phyloP scores from a whole-genome alignment of 2,113 vertebrate species.

The Strix aluco region DNA sequence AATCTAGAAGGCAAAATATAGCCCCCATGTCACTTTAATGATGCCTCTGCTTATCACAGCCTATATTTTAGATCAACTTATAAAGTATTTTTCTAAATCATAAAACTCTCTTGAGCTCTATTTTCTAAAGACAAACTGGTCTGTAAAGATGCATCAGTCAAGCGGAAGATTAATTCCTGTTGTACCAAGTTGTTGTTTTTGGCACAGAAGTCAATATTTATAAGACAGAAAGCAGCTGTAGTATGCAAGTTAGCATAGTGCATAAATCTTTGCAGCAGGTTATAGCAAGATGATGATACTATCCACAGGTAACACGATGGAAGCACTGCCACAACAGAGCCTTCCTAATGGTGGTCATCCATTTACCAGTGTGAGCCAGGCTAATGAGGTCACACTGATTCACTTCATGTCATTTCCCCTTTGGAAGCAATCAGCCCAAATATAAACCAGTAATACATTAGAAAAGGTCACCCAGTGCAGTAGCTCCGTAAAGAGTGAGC shows the following conservation, averaged over 20 bases:
- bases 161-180: slow-evolving; percentile 59
- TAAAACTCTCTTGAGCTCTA: slow-evolving; percentile 52
- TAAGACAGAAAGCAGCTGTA: slow-evolving; percentile 61
- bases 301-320: slow-evolving; percentile 58
- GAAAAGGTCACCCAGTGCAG: slow-evolving; percentile 51
- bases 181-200: slow-evolving; percentile 57
- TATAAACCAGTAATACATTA: slow-evolving; percentile 65
- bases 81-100: slow-evolving; percentile 63
- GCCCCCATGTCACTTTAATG: slow-evolving; percentile 33
- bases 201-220: slow-evolving; percentile 59
- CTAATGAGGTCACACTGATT: slow-evolving; percentile 70
- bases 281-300: slow-evolving; percentile 42
- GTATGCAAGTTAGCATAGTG: slow-evolving; percentile 41
- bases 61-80: slow-evolving; percentile 56
- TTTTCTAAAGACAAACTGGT: slow-evolving; percentile 65
- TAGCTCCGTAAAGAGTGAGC: slow-evolving; percentile 34
- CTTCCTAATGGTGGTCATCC: slow-evolving; percentile 58
- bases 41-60: slow-evolving; percentile 36
- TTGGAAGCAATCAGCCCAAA: slow-evolving; percentile 58
- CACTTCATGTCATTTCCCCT: slow-evolving; percentile 60
- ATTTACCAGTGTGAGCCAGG: slow-evolving; percentile 63
- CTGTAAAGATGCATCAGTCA: slow-evolving; percentile 61
- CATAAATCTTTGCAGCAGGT: slow-evolving; percentile 60
- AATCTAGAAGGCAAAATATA: slow-evolving; percentile 62
- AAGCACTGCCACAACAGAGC: slow-evolving; percentile 45